phyloP scores from a whole-genome alignment of 2,888 invertebrate genomes.

The Athalia rosae region DNA sequence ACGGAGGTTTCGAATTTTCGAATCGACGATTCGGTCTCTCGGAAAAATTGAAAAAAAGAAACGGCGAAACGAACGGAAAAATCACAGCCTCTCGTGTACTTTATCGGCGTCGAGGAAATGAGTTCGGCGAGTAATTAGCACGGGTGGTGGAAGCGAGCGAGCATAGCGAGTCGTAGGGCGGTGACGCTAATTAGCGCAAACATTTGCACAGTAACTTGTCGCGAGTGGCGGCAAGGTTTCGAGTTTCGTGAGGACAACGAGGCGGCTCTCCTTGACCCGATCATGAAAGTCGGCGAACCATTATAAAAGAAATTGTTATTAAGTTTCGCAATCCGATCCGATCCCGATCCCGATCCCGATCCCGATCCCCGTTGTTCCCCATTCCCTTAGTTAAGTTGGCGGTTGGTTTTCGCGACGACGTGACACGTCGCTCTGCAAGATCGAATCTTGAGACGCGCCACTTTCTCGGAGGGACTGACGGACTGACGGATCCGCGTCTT shows the following conservation, averaged over 20 bases:
- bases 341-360: too few relatives aligned
- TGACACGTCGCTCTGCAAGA: constrained; percentile 21
- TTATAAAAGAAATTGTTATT: constrained; percentile 22
- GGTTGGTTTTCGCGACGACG: constrained; percentile 15
- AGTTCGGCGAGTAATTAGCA: constrained; percentile 38
- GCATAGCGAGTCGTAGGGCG: neutral
- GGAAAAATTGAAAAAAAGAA: neutral
- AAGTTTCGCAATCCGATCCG: constrained; percentile 24
- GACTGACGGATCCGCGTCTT: neutral
- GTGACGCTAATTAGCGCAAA: neutral
- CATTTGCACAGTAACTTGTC: constrained; percentile 23
- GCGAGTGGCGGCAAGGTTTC: neutral
- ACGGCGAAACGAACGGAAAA: neutral
- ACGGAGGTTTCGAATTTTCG: neutral
- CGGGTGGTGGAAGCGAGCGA: neutral
- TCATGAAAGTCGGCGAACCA: constrained; percentile 9
- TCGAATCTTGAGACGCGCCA: constrained; percentile 14
- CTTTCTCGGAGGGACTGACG: constrained; percentile 20
- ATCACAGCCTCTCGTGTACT: constrained; percentile 14
- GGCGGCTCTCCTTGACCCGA: neutral
- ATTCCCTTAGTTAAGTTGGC: neutral
- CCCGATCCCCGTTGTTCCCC: neutral
- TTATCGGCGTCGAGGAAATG: constrained; percentile 5
- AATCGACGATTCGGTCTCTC: neutral
- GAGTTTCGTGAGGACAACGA: neutral